Evolutionary conservation across 2,888 invertebrate species (phyloP).

Genomic region (Lamellibrachia satsuma): DNA sequence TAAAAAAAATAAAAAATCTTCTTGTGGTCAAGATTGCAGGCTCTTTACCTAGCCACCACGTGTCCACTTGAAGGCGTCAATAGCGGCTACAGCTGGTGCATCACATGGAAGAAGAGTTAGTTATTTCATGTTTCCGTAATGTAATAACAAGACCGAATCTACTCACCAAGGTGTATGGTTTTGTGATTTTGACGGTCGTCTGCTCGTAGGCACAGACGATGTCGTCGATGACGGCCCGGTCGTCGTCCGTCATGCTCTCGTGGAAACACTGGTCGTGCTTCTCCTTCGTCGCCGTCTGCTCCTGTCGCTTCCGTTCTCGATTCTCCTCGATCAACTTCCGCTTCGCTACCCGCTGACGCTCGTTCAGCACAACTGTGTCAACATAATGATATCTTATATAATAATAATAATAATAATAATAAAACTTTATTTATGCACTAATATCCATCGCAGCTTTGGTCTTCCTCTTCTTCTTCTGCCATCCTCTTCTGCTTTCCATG

Average conservation of each 20-base stretch:
- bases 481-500: no score
- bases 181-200: constrained; percentile 43
- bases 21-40: no score
- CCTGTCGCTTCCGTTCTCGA: constrained; percentile 53
- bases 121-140: background rate
- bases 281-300: constrained; percentile 41
- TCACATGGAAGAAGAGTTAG: no score
- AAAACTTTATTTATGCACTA: no score
- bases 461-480: no score
- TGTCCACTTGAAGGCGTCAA: no score
- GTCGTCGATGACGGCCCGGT: constrained; percentile 51
- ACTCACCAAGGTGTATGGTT: constrained; percentile 37
- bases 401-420: no score
- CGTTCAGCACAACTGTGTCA: constrained; percentile 65
- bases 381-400: background rate
- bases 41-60: no score
- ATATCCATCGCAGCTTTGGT: no score
- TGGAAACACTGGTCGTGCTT: constrained; percentile 32
- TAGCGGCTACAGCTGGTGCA: no score
- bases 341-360: constrained; percentile 65
- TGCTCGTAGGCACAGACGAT: constrained; percentile 54
- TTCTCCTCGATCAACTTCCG: constrained; percentile 66
- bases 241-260: constrained; percentile 51
- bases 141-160: background rate
- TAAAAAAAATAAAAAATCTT: no score